phyloP scores from a whole-genome alignment of 2,888 invertebrate species.

The Belgica antarctica region DNA sequence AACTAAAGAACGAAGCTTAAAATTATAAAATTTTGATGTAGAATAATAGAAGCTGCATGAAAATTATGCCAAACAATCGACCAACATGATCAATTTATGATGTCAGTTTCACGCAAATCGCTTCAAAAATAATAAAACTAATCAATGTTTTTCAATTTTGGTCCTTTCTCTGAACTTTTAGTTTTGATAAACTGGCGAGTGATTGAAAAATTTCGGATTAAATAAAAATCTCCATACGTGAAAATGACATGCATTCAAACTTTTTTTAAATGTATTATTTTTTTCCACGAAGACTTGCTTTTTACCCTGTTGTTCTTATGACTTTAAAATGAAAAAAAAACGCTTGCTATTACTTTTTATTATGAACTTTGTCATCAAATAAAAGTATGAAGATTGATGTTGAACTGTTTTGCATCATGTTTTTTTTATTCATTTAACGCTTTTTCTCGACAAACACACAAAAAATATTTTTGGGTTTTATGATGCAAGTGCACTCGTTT shows the following conservation, averaged over 20 bases:
- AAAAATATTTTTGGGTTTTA: background rate
- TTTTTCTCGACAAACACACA: conserved; percentile 13
- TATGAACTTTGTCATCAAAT: conserved; percentile 3
- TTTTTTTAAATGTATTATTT: conserved; percentile 22
- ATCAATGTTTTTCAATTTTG: conserved; percentile 4
- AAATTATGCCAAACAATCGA: no score
- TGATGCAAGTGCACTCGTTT: background rate
- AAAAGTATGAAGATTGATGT: conserved; percentile 10
- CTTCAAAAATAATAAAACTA: no score
- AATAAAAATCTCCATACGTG: background rate
- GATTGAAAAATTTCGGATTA: background rate
- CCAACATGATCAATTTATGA: no score
- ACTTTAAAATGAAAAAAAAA: conserved; percentile 34
- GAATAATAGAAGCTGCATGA: no score
- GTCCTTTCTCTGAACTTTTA: background rate
- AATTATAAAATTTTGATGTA: no score
- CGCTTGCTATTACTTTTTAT: conserved; percentile 29
- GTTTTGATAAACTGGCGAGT: background rate
- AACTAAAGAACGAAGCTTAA: no score
- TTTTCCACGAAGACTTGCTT: conserved; percentile 11
- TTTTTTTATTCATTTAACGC: background rate
- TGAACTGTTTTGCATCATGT: background rate
- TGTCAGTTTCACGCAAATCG: no score
- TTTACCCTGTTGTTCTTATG: conserved; percentile 39
- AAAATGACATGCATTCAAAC: background rate